These are phyloP conservation scores for Morelia viridis DNA, from an alignment of 2,797 vertebrate species.

Conservation along the genomic window DNA sequence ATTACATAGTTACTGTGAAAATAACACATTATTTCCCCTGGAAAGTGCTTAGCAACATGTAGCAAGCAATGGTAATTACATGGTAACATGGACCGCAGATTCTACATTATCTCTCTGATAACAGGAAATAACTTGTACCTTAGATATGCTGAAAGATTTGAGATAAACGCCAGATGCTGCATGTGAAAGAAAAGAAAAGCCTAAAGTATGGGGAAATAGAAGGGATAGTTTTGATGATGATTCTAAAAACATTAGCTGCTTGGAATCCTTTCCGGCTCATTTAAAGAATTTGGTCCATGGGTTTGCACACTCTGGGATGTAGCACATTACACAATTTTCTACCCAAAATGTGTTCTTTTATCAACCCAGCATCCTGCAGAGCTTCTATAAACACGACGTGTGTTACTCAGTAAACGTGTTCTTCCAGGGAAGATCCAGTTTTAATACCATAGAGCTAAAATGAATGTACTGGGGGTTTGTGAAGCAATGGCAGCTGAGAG, in stretches of 20 bases:
- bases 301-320: not conserved
- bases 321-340: not conserved
- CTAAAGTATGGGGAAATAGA: not conserved
- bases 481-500: not conserved
- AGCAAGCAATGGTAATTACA: slow-evolving; percentile 26
- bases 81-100: not conserved
- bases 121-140: slow-evolving; percentile 1
- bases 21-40: slow-evolving; percentile 25
- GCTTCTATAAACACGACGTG: not conserved
- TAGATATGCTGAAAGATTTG: not conserved
- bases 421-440: not conserved
- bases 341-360: not conserved
- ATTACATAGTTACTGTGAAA: slow-evolving; percentile 28
- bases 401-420: not conserved
- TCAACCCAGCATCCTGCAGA: not conserved
- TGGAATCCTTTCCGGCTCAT: not conserved
- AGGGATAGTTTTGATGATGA: not conserved
- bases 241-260: not conserved
- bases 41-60: slow-evolving; percentile 1
- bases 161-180: not conserved
- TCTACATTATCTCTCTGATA: not conserved
- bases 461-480: not conserved
- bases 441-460: not conserved
- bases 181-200: not conserved
- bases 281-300: not conserved